Evolutionary conservation across 2,888 invertebrate species (phyloP).

Genomic region (Drymonia ruficornis): DNA sequence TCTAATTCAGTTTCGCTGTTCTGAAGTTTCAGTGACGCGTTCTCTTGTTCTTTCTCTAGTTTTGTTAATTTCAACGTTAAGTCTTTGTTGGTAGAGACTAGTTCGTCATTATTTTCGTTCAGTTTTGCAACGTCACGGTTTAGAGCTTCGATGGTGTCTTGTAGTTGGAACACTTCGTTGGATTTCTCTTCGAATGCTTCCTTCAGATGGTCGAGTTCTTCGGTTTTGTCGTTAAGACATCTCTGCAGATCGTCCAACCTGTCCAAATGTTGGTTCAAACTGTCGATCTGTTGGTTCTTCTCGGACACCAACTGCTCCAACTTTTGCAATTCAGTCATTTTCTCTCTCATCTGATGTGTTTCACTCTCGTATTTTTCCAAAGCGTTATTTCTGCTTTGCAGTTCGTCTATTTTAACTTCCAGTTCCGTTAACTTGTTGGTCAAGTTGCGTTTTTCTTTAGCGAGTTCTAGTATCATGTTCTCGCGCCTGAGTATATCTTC

Average conservation of each 20-base stretch:
- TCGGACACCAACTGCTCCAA: constrained; percentile 83
- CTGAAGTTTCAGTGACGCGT: constrained; percentile 67
- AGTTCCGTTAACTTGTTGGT: constrained; percentile 77
- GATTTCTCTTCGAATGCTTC: constrained; percentile 76
- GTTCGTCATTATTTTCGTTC: constrained; percentile 70
- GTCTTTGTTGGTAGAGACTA: constrained; percentile 64
- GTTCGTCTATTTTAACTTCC: constrained; percentile 78
- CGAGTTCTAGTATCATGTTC: constrained; percentile 83
- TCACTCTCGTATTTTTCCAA: constrained; percentile 70
- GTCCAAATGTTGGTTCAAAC: constrained; percentile 78
- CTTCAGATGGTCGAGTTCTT: constrained; percentile 75
- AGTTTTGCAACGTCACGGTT: constrained; percentile 67
- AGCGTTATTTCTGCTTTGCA: constrained; percentile 69
- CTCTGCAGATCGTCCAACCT: constrained; percentile 79
- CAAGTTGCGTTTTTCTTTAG: constrained; percentile 84
- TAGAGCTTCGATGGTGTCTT: constrained; percentile 64
- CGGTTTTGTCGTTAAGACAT: constrained; percentile 77
- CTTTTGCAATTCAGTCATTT: constrained; percentile 74
- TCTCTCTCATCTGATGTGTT: constrained; percentile 77
- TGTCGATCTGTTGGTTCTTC: constrained; percentile 82
- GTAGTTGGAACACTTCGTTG: constrained; percentile 70
- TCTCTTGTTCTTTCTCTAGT: constrained; percentile 78
- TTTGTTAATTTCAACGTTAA: constrained; percentile 68
- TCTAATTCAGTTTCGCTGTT: constrained; percentile 70
- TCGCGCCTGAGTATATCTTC: constrained; percentile 84